Evolutionary conservation across 2,113 vertebrate species (phyloP).

Genomic region (Bubalus kerabau): DNA sequence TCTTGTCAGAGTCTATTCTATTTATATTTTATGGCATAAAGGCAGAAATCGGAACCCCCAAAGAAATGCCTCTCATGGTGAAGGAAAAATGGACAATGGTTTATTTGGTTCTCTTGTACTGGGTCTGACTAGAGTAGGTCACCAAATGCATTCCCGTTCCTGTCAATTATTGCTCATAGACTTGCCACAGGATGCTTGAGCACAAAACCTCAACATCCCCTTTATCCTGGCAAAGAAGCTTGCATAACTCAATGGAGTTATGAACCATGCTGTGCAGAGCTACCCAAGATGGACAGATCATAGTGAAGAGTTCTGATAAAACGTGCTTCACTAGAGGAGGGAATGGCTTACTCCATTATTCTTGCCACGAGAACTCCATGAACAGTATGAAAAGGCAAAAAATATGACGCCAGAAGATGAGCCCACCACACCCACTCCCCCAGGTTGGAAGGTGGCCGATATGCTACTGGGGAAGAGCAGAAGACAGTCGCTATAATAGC

Average conservation of each 20-base stretch:
- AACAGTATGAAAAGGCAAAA: not conserved
- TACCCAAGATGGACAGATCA: not conserved
- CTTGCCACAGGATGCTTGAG: not conserved
- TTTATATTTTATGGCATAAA: not conserved
- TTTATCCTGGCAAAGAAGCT: not conserved
- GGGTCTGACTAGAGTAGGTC: not conserved
- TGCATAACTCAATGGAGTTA: not conserved
- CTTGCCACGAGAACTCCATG: not conserved
- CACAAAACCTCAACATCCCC: not conserved
- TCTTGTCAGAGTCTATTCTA: not conserved
- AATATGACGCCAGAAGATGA: not conserved
- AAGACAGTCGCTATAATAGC: not conserved
- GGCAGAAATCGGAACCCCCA: not conserved
- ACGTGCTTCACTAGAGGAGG: not conserved
- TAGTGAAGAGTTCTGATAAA: not conserved
- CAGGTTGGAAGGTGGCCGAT: not conserved
- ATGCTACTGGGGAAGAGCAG: not conserved
- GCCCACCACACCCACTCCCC: not conserved
- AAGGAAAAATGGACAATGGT: not conserved
- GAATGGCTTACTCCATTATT: not conserved
- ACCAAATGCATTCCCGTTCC: not conserved
- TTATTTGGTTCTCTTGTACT: not conserved
- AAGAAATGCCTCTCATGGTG: not conserved
- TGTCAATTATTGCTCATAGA: not conserved
- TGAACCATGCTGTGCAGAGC: rapidly evolving